Evolutionary conservation across 2,113 vertebrate genomes (phyloP).

Genomic region (Carassius gibelio): DNA sequence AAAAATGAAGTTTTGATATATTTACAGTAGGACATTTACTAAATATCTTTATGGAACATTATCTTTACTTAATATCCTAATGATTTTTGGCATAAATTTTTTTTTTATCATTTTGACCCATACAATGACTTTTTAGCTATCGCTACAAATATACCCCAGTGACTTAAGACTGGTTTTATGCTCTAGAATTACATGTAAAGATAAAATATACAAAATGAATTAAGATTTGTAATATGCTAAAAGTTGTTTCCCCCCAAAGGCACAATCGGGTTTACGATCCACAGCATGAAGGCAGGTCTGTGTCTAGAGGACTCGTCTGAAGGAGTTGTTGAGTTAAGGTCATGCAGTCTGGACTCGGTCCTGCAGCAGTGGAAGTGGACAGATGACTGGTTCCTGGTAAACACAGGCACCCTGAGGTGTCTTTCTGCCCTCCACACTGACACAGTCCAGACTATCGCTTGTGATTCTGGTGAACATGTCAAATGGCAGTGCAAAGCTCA

Average conservation of each 20-base stretch:
- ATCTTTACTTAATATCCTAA: no score
- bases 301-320: slow-evolving; percentile 68
- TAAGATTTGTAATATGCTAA: background rate
- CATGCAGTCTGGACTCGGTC: slow-evolving; percentile 65
- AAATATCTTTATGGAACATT: no score
- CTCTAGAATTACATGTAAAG: no score
- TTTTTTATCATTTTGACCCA: no score
- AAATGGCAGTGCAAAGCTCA: slow-evolving; percentile 69
- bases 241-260: slow-evolving; percentile 48
- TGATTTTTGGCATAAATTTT: no score
- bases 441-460: slow-evolving; percentile 57
- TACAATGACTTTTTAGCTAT: no score
- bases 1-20: no score
- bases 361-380: slow-evolving; percentile 75
- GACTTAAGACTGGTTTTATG: no score
- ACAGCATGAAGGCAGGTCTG: slow-evolving; percentile 62
- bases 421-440: slow-evolving; percentile 56
- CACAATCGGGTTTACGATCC: slow-evolving; percentile 66
- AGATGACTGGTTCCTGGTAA: slow-evolving; percentile 57
- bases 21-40: no score
- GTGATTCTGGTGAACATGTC: slow-evolving; percentile 46
- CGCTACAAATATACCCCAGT: no score
- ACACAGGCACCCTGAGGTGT: slow-evolving; percentile 64
- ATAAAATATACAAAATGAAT: background rate
- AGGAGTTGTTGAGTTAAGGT: slow-evolving; percentile 58